Conservation (phyloP, 2,888 invertebrate species). For the Ametastegia equiseti region DNA sequence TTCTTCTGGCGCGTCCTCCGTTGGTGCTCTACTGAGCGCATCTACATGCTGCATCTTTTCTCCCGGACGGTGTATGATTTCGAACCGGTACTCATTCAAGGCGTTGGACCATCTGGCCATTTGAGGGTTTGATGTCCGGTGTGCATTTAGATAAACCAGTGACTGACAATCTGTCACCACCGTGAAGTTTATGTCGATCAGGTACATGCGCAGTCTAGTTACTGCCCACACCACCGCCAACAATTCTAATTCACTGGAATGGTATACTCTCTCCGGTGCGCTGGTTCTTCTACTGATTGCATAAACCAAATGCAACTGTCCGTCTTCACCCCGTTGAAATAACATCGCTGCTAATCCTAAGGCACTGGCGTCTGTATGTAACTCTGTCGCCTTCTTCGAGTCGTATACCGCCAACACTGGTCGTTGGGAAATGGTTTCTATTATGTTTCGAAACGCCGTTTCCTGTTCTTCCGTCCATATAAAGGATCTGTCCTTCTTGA, state of each 20-base stretch:
- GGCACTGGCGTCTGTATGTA: neutral
- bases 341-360: neutral
- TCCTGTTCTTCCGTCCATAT: neutral
- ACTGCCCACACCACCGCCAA: conserved; percentile 59
- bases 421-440: neutral
- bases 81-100: conserved; percentile 54
- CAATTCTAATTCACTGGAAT: conserved; percentile 61
- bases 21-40: conserved; percentile 57
- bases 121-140: conserved; percentile 56
- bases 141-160: conserved; percentile 54
- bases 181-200: conserved; percentile 54
- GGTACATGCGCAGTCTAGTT: conserved; percentile 48
- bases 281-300: conserved; percentile 63
- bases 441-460: neutral
- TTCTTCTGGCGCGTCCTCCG: conserved; percentile 37
- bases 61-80: conserved; percentile 57
- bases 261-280: conserved; percentile 55
- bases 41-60: conserved; percentile 57
- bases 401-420: neutral
- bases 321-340: neutral
- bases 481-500: too few species aligned
- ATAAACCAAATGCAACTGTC: neutral
- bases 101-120: conserved; percentile 55
- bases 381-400: neutral
- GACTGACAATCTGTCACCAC: conserved; percentile 61